Conservation (phyloP, 2,888 invertebrate species). For the Galeruca laticollis region DNA sequence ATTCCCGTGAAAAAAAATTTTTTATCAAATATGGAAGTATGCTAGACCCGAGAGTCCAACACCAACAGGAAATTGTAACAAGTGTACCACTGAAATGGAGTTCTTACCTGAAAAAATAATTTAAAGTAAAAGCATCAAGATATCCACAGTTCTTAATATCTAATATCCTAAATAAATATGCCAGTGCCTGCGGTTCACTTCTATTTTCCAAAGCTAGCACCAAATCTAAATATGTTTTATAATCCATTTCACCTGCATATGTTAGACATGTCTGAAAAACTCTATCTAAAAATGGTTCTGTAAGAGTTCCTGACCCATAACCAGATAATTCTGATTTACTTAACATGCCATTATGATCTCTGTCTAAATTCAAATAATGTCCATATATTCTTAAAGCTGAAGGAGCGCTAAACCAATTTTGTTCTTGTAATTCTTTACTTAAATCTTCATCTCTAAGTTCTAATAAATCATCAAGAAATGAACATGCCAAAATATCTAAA, state of each 20-base stretch:
- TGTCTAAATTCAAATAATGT: slow-evolving; percentile 92
- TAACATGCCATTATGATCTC: slow-evolving; percentile 96
- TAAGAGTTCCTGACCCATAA: slow-evolving; percentile 92
- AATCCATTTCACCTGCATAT: slow-evolving; percentile 96
- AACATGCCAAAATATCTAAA: slow-evolving; percentile 90
- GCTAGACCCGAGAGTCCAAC: too few species aligned
- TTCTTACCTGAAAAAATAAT: slow-evolving; percentile 81
- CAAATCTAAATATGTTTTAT: slow-evolving; percentile 95
- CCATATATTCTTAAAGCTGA: slow-evolving; percentile 92
- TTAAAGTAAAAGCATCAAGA: slow-evolving; percentile 89
- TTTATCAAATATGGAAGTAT: too few species aligned
- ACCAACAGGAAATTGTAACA: too few species aligned
- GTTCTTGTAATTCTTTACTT: slow-evolving; percentile 87
- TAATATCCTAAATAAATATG: slow-evolving; percentile 90
- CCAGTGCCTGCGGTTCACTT: slow-evolving; percentile 89
- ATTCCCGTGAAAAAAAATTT: too few species aligned
- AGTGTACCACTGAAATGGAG: too few species aligned
- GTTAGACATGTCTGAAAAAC: slow-evolving; percentile 97
- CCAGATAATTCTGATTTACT: slow-evolving; percentile 90
- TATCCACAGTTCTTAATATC: slow-evolving; percentile 91
- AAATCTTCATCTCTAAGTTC: slow-evolving; percentile 70
- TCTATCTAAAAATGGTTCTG: slow-evolving; percentile 89
- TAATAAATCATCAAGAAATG: slow-evolving; percentile 91
- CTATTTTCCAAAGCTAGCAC: slow-evolving; percentile 94
- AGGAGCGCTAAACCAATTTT: slow-evolving; percentile 92